A percentile compares a stretch with the other conserved stretches of the same genome.
Conservation (phyloP, 1,140 invertebrate genomes). For the Eueides isabella region DNA sequence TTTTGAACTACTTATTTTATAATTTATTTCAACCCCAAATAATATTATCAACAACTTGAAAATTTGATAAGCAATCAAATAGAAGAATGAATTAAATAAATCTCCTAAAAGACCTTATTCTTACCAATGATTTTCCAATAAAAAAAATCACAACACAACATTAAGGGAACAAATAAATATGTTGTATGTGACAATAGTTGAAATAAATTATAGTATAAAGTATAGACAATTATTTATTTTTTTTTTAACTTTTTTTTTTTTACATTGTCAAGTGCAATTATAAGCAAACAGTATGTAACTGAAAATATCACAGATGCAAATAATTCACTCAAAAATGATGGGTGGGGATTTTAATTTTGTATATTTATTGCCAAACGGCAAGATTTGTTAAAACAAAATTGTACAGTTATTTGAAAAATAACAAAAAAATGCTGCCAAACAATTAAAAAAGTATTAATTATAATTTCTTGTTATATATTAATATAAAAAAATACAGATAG, state of each 20-base stretch:
- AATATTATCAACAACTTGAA: constrained; percentile 36
- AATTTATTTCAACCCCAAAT: constrained; percentile 32
- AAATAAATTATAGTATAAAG: constrained; percentile 33
- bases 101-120: constrained; percentile 42
- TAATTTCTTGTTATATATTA: background rate
- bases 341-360: background rate
- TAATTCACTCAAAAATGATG: constrained; percentile 56
- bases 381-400: background rate
- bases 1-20: constrained; percentile 27
- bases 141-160: constrained; percentile 45
- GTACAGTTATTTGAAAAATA: background rate
- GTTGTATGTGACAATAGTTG: constrained; percentile 32
- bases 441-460: background rate
- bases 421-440: background rate
- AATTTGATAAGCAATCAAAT: constrained; percentile 35
- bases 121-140: constrained; percentile 2
- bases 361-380: constrained; percentile 3
- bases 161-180: constrained; percentile 72
- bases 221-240: constrained; percentile 12
- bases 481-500: background rate
- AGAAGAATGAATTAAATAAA: constrained; percentile 59
- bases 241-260: constrained; percentile 27
- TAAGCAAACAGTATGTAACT: constrained; percentile 66
- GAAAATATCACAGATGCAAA: constrained; percentile 77
- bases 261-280: constrained; percentile 54